Conservation (phyloP, 2,797 vertebrate species). For the Epinephelus malabaricus region DNA sequence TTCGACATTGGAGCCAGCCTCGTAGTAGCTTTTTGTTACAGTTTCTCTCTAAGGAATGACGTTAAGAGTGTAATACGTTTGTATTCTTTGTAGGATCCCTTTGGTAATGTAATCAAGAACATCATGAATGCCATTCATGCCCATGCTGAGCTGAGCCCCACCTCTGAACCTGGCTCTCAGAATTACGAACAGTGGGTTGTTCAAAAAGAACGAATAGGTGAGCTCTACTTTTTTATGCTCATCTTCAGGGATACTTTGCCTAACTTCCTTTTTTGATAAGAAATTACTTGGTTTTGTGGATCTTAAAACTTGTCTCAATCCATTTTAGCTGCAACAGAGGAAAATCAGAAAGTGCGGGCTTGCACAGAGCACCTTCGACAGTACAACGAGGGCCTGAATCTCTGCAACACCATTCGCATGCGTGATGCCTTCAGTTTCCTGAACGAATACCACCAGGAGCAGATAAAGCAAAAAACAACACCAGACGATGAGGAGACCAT, state of each 20-base stretch:
- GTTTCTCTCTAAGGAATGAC: neutral
- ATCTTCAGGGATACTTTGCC: neutral
- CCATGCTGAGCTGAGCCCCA: slow-evolving; percentile 86
- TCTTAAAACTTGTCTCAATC: slow-evolving; percentile 30
- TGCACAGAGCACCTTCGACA: slow-evolving; percentile 93
- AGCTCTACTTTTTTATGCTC: slow-evolving; percentile 19
- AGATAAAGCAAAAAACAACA: slow-evolving; percentile 87
- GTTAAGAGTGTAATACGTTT: neutral
- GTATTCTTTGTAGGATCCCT: slow-evolving; percentile 91
- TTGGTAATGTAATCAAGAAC: slow-evolving; percentile 91
- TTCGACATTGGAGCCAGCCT: neutral
- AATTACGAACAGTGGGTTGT: slow-evolving; percentile 96
- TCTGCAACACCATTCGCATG: slow-evolving; percentile 95
- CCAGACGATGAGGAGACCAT: slow-evolving; percentile 80
- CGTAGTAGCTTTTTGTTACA: neutral
- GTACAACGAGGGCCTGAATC: slow-evolving; percentile 94
- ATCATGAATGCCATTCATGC: slow-evolving; percentile 93
- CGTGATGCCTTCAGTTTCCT: slow-evolving; percentile 92
- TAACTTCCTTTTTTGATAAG: neutral
- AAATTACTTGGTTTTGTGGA: neutral
- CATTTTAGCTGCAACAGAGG: slow-evolving; percentile 90
- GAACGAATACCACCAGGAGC: slow-evolving; percentile 89
- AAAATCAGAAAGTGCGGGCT: slow-evolving; percentile 89
- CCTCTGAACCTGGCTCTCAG: slow-evolving; percentile 92
- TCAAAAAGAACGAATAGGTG: slow-evolving; percentile 90